phyloP scores from a whole-genome alignment of 1,140 invertebrate species.

The Meloidogyne exigua region DNA sequence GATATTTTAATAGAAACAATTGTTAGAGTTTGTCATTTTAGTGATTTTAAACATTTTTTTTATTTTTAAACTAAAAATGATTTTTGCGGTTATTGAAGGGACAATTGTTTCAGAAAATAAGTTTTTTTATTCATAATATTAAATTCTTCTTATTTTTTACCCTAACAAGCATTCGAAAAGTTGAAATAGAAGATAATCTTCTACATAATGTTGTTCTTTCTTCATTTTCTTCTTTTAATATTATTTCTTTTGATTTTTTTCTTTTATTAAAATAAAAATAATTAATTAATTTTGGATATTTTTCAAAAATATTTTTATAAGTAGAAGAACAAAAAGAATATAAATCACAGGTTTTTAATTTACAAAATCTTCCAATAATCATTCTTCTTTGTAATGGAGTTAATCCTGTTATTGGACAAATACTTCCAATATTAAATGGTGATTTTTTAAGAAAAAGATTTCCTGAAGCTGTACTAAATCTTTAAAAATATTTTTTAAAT shows the following conservation, averaged over 20 bases:
- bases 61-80: not conserved
- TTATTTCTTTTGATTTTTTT: not conserved
- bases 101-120: not conserved
- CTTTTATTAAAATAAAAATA: slow-evolving; percentile 6
- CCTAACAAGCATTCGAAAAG: not conserved
- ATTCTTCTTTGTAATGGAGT: not conserved
- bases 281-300: slow-evolving; percentile 3
- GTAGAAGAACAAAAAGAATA: slow-evolving; percentile 1
- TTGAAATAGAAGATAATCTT: not conserved
- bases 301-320: slow-evolving; percentile 6
- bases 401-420: not conserved
- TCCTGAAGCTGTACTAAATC: not conserved
- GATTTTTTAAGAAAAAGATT: not conserved
- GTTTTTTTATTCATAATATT: no score
- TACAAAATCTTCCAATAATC: not conserved
- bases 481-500: not conserved
- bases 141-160: no score
- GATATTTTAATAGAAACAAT: no score
- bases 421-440: not conserved
- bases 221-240: not conserved
- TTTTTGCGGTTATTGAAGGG: not conserved
- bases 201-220: not conserved
- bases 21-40: no score
- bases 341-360: not conserved
- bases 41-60: not conserved